Base-by-base conservation (phyloP, 2,797 vertebrate genomes). In the Steatocranus sp. region DNA sequence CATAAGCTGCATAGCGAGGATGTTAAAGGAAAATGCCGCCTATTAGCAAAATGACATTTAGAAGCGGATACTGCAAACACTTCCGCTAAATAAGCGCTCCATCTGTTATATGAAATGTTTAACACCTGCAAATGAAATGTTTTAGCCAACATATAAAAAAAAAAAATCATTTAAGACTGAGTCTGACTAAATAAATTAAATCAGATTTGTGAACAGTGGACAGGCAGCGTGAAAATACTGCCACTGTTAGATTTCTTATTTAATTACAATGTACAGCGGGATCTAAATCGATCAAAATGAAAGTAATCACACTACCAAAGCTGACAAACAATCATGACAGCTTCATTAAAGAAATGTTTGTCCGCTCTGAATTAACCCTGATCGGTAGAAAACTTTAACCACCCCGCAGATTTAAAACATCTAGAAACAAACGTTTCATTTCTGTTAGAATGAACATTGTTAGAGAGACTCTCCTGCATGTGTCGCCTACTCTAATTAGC, bases 1-100 rank as follows among this genome's bases (percentile, higher is more conserved):
- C 93, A 92, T 93, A 73, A 30, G 74, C 25, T 30, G 34, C 91
- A 92, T 91, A 89, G 86, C 90, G 78, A 8, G 74, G 48, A 89
- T 51, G 58, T 56, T 38, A 20, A 25, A 68, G 5, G 5, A 75
- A 77, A 77, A 70, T 17, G 74, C 43, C 79, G 86, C 86, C 83
- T 86, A 11, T 85, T 32, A 76, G 81, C 36, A 5, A 27, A 32
- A 18, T 32, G 76, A 75, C 5, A 83, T 63, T 82, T 36, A 48
- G 43, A 78, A 73, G 73, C 75, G 81, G 84, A 87, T 85, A 76
- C 81, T 30, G 46, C 1, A 4, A 3, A 86, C 20, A 89, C 88
- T 89, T 88, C 85, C 82, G 76, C 84, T 81, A 75, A 84, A 86
- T 79, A n/a, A 80, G 23, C 7, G 14, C 1, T 30, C 80, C 8